Evolutionary conservation across 1,140 invertebrate species (phyloP), one percentile per base, ranked within the genome.

Genomic region (Caligus rogercresseyi): DNA sequence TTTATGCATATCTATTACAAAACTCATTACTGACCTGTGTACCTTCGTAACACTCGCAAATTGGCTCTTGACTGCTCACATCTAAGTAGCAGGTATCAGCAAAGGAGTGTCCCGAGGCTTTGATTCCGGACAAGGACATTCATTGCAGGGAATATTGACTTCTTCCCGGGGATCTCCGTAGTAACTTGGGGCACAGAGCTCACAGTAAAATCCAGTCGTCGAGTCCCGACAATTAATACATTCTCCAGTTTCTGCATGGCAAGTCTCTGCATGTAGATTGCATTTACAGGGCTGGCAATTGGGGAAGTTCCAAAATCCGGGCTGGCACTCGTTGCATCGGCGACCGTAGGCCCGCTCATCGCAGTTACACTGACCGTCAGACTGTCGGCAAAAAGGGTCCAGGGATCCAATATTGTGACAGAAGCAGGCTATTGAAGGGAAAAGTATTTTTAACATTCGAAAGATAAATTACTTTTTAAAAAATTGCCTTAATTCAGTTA

Each of bases 241-340:
- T 21, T 79, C 80, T n/a, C 96, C 96, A 1, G 86, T 92, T 52
- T 78, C 78, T 1, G 92, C 81, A 71, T 98, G 89, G 75, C 96
- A 99, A 62, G 78, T 83, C 65, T 94, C 86, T 0, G 94, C 89
- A 74, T 97, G 92, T 0, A 93, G 94, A 72, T 98, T 93, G 74
- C 96, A 99, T 67, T 93, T 82, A 73, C 96, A 99, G 26, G 83
- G 79, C 68, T 86, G 79, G 72, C 96, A 99, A 67, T 90, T 84
- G 0, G 95, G 95, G 78, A 97, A 94, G 70, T 88, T 89, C 86
- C 90, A 96, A 70, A 84, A 95, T 0, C 91, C 91, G 25, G 89
- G 88, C 70, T 92, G 85, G 73, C 92, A 96, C 67, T 93, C 83
- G 70, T 93, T 87, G 74, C 95, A 98, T 65, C 85, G 84, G 53